Evolutionary conservation across 2,888 invertebrate genomes (phyloP), one percentile per base, ranked within the genome.

Genomic region (Selenia dentaria): DNA sequence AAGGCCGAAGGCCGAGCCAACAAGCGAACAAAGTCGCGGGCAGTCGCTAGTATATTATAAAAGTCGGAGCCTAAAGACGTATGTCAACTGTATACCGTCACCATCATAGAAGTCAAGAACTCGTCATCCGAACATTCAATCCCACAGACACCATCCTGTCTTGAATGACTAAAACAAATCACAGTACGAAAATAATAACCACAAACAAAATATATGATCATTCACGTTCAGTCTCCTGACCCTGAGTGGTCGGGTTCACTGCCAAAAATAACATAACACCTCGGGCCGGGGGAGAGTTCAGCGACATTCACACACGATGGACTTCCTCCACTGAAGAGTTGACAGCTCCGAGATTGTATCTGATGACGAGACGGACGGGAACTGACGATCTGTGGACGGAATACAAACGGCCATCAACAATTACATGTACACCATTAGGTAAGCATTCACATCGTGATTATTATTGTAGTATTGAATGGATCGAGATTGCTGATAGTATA

Each of bases 261-360:
- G 78, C 74, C 75, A 79, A 68, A 70, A 74, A 69, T 73, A 70
- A 70, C 59, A 58, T 45, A 52, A 52, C 41, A 44, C 52, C 43
- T 51, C 43, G 24, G 56, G 59, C 50, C 57, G 52, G 47, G 42
- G 25, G 9, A 40, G 41, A 56, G 67, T 70, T 69, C 66, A 64
- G 38, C 55, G 70, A 67, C 69, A 53, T 50, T 41, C 41, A 32
- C 42, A 45, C 47, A 47, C 48, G 45, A 43, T 26, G 6, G 29
- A 33, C 52, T 52, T 52, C 50, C 46, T 34, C 12, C n/a, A 8
- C 28, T 27, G 25, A 40, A 20, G 27, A 36, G 47, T 36, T 51
- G 45, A 38, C 43, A 46, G 35, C 39, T 29, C 29, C 16, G 10
- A 56, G 57, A 57, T 57, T 29, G 38, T 43, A 57, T 54, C 57